Evolutionary conservation across 2,888 invertebrate genomes (phyloP), one percentile per base, ranked within the genome.

Genomic region (Sabellastarte sp.): DNA sequence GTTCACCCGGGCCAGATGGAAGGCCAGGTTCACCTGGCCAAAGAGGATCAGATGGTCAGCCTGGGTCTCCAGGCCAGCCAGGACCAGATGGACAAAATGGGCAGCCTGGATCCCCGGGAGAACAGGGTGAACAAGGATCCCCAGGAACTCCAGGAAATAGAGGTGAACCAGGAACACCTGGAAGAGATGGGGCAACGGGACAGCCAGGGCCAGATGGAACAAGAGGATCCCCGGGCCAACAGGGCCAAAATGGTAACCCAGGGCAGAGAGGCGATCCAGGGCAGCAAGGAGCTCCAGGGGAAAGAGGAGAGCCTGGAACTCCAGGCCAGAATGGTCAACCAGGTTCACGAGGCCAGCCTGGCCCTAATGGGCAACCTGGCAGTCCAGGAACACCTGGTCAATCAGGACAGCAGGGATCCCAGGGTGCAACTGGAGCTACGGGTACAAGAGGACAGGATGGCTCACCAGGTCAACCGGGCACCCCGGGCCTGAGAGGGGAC

Each of bases 321-420:
- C 29, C 32, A 15, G n/a, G 20, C 53, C 24, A 10, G 10, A 5
- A 93, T 93, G 24, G 53, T n/a, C 10, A 10, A 5, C 53, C 53
- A 53, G 53, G 53, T 26, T n/a, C 53, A 53, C 53, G 5, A n/a
- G 53, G 53, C 28, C 53, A 53, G 53, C 53, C 53, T 5, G 53
- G 53, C 4, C 20, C 53, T 5, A 10, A 5, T 53, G 53, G 53
- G 15, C 53, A 15, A 26, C 53, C 10, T 20, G 53, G 53, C 5
- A 10, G 15, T 53, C 53, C 10, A 28, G 53, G 30, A 31, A 30
- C 59, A 2, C 59, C 59, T 50, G 63, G 63, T 32, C 50, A 60
- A 24, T 60, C 50, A 60, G 63, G 63, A 53, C 32, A 32, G 50
- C 57, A 57, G 60, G 72, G 60, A 57, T 5, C 59, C n/a, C 41